Percentiles rank a stretch among this genome's conserved stretches.
phyloP scores from a whole-genome alignment of 2,113 vertebrate species.

The Percina caprodes region DNA sequence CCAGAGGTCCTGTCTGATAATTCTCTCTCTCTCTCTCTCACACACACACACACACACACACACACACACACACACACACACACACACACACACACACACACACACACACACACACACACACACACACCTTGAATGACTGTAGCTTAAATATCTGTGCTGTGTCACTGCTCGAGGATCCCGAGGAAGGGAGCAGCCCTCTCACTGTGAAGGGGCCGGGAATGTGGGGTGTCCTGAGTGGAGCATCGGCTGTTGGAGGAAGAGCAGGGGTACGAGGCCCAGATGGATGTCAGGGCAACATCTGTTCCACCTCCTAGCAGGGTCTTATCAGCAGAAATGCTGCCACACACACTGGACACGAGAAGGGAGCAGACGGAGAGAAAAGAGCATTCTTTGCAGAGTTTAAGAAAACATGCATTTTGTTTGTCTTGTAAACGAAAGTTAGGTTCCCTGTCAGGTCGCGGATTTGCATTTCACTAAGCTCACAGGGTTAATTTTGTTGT shows the following conservation, averaged over 20 bases:
- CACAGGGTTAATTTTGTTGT: slow-evolving; percentile 39
- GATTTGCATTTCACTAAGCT: slow-evolving; percentile 80
- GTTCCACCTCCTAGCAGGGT: slow-evolving; percentile 76
- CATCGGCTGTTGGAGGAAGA: slow-evolving; percentile 68
- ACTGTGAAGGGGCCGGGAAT: slow-evolving; percentile 49
- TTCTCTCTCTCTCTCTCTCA: too few relatives aligned
- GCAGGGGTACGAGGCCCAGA: slow-evolving; percentile 76
- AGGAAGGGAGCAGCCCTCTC: slow-evolving; percentile 1
- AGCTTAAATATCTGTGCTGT: slow-evolving; percentile 39
- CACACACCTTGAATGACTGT: slow-evolving; percentile 14
- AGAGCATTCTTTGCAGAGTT: slow-evolving; percentile 76
- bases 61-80: too few relatives aligned
- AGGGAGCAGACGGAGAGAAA: slow-evolving; percentile 51
- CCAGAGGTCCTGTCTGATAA: slow-evolving; percentile 40
- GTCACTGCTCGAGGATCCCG: slow-evolving; percentile 21
- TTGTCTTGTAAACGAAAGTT: slow-evolving; percentile 81
- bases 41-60: too few relatives aligned
- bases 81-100: too few relatives aligned
- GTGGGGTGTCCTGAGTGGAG: slow-evolving; percentile 41
- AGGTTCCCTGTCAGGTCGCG: slow-evolving; percentile 71
- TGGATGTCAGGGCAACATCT: slow-evolving; percentile 84
- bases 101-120: neutral
- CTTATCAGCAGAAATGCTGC: slow-evolving; percentile 76
- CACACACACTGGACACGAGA: slow-evolving; percentile 60
- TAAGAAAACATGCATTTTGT: slow-evolving; percentile 82